Evolutionary conservation across 2,797 vertebrate species (phyloP), one percentile per base, ranked within the genome.

Genomic region (Prionace glauca): DNA sequence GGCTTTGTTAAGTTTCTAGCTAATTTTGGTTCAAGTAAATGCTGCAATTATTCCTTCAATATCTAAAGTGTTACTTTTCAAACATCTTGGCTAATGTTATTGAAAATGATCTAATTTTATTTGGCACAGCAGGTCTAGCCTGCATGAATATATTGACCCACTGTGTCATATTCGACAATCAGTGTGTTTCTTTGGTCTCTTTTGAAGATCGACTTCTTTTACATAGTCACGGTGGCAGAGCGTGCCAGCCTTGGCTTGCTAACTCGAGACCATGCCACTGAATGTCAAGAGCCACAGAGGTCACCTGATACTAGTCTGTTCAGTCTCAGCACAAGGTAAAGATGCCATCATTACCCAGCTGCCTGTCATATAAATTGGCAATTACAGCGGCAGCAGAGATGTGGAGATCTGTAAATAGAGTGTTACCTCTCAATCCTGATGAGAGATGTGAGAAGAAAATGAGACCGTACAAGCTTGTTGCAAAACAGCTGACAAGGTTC

Each of bases 331-430:
- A 97, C 98, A 98, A 98, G 98, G 98, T 98, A 98, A 98, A 99
- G 99, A 99, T 99, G 98, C 98, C 98, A 99, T 99, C 99, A 99
- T 99, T 99, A 99, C 98, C 98, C 98, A 98, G 98, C 99, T 99
- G 99, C 99, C 99, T 99, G 99, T 99, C 99, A 99, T 99, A 99
- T 99, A 99, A 99, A 99, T 99, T 99, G 99, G 97, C 99, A 99
- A 99, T 99, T 99, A 99, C 97, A 71, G 97, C 97, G 97, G 97
- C 97, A 14, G 96, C 97, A 96, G 97, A 98, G 98, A 98, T 98
- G 98, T 97, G 97, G 98, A 98, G 98, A 99, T 98, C 98, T 98
- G 98, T 99, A 99, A 99, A 99, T 99, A 99, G 98, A 98, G 98
- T 97, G 98, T 98, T 99, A 98, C 98, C 97, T 98, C 97, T 97